A percentile compares a stretch with the other conserved stretches of the same genome.
Conservation (phyloP, 2,888 invertebrate genomes). For the Stenodema calcarata region DNA sequence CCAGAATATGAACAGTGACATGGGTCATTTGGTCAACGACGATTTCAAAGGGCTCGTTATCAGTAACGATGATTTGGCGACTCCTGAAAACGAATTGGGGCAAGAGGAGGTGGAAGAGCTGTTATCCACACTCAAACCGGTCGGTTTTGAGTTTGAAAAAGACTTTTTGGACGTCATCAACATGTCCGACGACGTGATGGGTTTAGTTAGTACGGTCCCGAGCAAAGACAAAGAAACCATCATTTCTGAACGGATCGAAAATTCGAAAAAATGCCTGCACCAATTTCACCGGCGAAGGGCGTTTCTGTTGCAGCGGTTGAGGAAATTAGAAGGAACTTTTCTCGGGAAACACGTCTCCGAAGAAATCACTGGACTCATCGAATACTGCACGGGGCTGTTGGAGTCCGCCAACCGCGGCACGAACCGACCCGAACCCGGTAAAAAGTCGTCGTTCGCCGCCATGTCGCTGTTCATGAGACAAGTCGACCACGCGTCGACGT, state of each 20-base stretch:
- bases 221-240: conserved; percentile 51
- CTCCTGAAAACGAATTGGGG: conserved; percentile 65
- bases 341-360: conserved; percentile 80
- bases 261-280: conserved; percentile 65
- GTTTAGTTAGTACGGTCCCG: conserved; percentile 56
- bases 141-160: conserved; percentile 56
- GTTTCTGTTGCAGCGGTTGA: conserved; percentile 74
- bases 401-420: conserved; percentile 43
- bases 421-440: conserved; percentile 41
- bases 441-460: conserved; percentile 60
- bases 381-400: conserved; percentile 60
- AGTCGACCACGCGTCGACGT: conserved; percentile 64
- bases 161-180: conserved; percentile 66
- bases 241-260: conserved; percentile 66
- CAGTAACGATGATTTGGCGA: conserved; percentile 58
- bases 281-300: conserved; percentile 75
- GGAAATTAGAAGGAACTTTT: conserved; percentile 77
- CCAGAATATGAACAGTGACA: conserved; percentile 57
- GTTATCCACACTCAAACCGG: conserved; percentile 70
- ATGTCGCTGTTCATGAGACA: conserved; percentile 68
- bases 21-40: conserved; percentile 34
- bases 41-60: conserved; percentile 41
- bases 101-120: conserved; percentile 68
- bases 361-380: conserved; percentile 79
- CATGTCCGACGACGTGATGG: conserved; percentile 63